These are phyloP conservation scores for Rhinella marina DNA, from an alignment of 2,797 vertebrate genomes.

Conservation along the genomic window DNA sequence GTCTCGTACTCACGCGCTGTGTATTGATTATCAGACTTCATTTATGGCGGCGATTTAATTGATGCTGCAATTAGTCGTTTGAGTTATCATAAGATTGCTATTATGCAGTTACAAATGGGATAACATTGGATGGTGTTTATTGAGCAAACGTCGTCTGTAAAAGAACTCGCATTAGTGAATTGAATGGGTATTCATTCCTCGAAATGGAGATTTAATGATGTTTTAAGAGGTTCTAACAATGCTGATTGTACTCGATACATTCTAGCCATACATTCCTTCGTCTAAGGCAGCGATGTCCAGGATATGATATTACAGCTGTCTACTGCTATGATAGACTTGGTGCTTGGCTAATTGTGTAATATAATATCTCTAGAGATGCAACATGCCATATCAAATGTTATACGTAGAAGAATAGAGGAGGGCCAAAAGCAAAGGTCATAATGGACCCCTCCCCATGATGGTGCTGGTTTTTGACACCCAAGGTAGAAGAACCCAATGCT, in stretches of 20 bases:
- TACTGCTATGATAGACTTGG: not conserved
- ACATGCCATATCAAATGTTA: not conserved
- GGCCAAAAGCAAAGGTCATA: no score
- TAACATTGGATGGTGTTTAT: constrained; percentile 42
- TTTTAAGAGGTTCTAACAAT: constrained; percentile 27
- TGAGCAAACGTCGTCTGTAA: constrained; percentile 13
- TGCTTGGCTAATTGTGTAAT: not conserved
- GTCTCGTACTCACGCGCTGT: constrained; percentile 11
- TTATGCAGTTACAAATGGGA: constrained; percentile 23
- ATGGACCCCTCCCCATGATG: no score
- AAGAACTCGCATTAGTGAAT: constrained; percentile 23
- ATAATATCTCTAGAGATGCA: not conserved
- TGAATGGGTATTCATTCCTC: constrained; percentile 5
- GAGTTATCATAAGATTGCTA: constrained; percentile 50
- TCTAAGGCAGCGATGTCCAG: not conserved
- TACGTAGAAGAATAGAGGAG: no score
- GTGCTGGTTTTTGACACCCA: no score
- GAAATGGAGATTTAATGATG: constrained; percentile 39
- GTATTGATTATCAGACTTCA: constrained; percentile 42
- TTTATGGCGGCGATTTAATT: constrained; percentile 40
- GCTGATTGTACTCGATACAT: constrained; percentile 2
- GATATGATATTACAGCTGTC: not conserved
- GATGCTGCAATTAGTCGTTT: constrained; percentile 31
- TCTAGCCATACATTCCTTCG: not conserved
- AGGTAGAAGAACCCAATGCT: no score